Conservation (phyloP, 2,797 vertebrate species). For the Myotis pilosus region DNA sequence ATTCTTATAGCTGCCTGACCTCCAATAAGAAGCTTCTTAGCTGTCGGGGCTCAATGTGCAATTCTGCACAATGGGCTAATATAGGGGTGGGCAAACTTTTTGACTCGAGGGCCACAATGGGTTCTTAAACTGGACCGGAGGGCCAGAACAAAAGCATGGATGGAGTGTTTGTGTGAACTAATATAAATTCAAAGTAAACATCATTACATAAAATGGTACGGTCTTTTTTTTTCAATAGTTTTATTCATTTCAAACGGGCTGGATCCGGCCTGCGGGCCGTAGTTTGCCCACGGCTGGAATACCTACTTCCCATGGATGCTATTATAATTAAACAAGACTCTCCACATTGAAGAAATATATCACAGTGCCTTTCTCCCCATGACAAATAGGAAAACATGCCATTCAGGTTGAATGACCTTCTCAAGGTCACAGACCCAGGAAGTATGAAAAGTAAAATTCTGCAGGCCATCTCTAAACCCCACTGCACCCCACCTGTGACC, state of each 20-base stretch:
- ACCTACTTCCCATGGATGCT: no score
- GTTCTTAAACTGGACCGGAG: no score
- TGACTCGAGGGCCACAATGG: no score
- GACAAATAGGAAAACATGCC: accelerated
- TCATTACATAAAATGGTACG: no score
- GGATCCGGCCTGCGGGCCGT: no score
- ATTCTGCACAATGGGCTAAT: background rate
- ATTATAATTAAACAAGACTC: background rate
- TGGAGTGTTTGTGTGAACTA: no score
- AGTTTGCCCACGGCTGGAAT: no score
- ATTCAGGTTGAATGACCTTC: background rate
- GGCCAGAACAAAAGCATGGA: no score
- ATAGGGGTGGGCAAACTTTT: no score
- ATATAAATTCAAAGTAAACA: no score
- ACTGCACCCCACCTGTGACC: background rate
- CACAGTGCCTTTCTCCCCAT: background rate
- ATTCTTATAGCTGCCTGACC: background rate
- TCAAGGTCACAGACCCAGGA: background rate
- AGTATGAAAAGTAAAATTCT: background rate
- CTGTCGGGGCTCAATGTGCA: background rate
- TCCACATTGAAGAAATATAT: accelerated
- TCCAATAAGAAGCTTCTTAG: background rate
- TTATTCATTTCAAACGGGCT: no score
- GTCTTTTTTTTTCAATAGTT: no score
- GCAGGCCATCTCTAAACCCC: background rate